Evolutionary conservation across 1,140 invertebrate genomes (phyloP), one percentile per base, ranked within the genome.

Genomic region (Carposina sasakii): DNA sequence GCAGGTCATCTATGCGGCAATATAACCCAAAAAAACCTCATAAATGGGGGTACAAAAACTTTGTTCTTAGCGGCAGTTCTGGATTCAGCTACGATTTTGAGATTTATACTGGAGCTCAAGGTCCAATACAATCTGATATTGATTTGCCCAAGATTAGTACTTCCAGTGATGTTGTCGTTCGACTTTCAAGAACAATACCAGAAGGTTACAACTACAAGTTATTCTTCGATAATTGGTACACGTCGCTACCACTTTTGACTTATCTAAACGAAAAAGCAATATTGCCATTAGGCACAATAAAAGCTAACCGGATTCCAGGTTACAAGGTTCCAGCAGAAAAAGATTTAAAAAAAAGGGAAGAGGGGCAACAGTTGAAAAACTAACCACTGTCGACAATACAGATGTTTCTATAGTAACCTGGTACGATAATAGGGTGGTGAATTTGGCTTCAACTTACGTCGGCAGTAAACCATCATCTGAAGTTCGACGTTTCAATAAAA

Each of bases 171-270:
- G 60, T 67, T 44, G 62, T 71, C 37, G 45, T 60, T 24, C 30
- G 58, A 34, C 40, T 76, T 13, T 56, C 55, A 36, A 30, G 40
- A 33, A 56, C 52, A 9, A 48, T 69, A 33, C 59, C 67, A 49
- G 50, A 48, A 50, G 48, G 59, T 41, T 48, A 54, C 41, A 76
- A 77, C 50, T 60, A 72, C 43, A 81, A 77, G 54, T 36, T 78
- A 39, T 76, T 55, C 55, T 71, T 72, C 47, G 73, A 81, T 51
- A 81, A 75, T 55, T 77, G 57, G 51, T 85, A 76, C 50, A 71
- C 57, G 42, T 61, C 59, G 23, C 57, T 48, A 3, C 60, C 60
- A 1, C 54, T 81, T 30, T 17, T 62, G 51, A 53, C 63, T 13
- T 68, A 68, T 49, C 39, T 78, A 15, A 55, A 53, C 44, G 57